A percentile compares a stretch with the other conserved stretches of the same genome.
Conservation (phyloP, 2,113 vertebrate genomes). For the Oreochromis tanganicae region DNA sequence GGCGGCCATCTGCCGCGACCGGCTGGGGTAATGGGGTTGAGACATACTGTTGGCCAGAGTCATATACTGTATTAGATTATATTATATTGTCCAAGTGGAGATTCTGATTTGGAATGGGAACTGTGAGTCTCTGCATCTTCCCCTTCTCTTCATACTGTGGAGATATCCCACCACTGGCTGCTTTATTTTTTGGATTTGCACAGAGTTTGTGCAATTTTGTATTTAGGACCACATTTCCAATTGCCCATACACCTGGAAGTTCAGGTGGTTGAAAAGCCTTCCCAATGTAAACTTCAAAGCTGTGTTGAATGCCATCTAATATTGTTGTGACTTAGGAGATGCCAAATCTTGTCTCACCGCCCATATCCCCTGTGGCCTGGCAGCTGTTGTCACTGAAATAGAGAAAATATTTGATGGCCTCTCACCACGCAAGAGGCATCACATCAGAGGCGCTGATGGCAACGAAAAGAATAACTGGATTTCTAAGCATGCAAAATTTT, state of each 20-base stretch:
- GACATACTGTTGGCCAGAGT: too few relatives aligned
- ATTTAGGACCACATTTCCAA: background rate
- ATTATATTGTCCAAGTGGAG: too few relatives aligned
- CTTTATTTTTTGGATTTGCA: background rate
- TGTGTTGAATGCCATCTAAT: background rate
- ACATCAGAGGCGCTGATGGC: background rate
- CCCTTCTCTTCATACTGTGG: background rate
- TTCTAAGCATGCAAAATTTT: background rate
- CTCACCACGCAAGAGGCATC: background rate
- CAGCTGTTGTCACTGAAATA: background rate
- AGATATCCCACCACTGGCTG: background rate
- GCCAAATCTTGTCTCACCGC: background rate
- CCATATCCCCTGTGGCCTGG: background rate
- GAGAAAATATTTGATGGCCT: background rate
- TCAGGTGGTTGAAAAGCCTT: background rate
- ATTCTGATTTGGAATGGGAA: background rate
- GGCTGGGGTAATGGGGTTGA: too few relatives aligned
- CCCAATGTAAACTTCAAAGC: background rate
- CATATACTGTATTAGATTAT: too few relatives aligned
- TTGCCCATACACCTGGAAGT: background rate
- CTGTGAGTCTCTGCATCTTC: background rate
- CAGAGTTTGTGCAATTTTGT: background rate
- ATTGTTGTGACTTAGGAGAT: background rate
- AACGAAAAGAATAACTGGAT: background rate
- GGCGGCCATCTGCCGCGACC: too few relatives aligned